Evolutionary conservation across 2,888 invertebrate species (phyloP).

Genomic region (Ophion slaviceki): DNA sequence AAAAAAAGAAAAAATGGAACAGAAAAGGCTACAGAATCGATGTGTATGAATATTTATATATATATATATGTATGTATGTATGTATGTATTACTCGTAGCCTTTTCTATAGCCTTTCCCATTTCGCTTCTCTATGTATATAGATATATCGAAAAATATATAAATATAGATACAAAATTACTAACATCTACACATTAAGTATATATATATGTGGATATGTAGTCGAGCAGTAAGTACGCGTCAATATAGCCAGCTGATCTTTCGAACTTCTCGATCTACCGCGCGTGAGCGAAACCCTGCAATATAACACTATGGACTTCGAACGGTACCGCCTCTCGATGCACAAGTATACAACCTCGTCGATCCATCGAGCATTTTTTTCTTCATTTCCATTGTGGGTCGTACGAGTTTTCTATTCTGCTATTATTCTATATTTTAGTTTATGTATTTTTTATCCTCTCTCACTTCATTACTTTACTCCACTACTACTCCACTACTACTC

Average conservation of each 20-base stretch:
- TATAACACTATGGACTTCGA: slow-evolving; percentile 34
- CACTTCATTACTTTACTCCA: neutral
- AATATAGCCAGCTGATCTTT: slow-evolving; percentile 57
- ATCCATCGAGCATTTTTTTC: slow-evolving; percentile 47
- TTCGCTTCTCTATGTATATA: too few relatives aligned
- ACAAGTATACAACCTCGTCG: slow-evolving; percentile 26
- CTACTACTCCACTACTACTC: too few relatives aligned
- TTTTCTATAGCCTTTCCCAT: too few relatives aligned
- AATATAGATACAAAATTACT: too few relatives aligned
- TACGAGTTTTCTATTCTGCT: neutral
- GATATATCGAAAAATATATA: too few relatives aligned
- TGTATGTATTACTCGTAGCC: too few relatives aligned
- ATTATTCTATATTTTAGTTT: too few relatives aligned
- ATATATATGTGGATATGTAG: slow-evolving; percentile 1
- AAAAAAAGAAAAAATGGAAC: neutral
- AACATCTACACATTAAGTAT: too few relatives aligned
- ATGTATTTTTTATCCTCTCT: neutral
- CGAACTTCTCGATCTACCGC: slow-evolving; percentile 22
- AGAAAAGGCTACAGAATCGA: slow-evolving; percentile 47
- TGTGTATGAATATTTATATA: neutral
- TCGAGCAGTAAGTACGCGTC: slow-evolving; percentile 30
- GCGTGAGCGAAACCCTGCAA: slow-evolving; percentile 25
- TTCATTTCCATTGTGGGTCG: slow-evolving; percentile 28
- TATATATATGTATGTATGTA: neutral
- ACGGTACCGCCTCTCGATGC: slow-evolving; percentile 25